Evolutionary conservation across 1,140 invertebrate genomes (phyloP).

Genomic region (Whitmania pigra): DNA sequence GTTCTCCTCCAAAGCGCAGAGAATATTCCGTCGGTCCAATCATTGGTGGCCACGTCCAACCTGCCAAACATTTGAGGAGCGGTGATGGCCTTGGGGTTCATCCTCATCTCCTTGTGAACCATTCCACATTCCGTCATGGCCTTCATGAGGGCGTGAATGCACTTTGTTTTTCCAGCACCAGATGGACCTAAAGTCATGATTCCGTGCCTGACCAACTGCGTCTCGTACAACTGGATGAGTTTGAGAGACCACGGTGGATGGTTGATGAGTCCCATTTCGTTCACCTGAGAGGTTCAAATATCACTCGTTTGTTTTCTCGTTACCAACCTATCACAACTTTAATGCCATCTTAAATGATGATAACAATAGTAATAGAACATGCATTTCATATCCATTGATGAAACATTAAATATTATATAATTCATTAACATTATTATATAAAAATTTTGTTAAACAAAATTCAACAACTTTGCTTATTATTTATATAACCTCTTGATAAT

Average conservation of each 20-base stretch:
- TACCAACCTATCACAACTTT: too few species aligned
- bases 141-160: slow-evolving; percentile 51
- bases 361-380: too few species aligned
- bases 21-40: slow-evolving; percentile 95
- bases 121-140: slow-evolving; percentile 40
- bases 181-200: slow-evolving; percentile 88
- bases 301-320: too few species aligned
- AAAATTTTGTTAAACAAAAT: too few species aligned
- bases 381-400: too few species aligned
- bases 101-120: slow-evolving; percentile 65
- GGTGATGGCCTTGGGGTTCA: slow-evolving; percentile 95
- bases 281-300: slow-evolving; percentile 26
- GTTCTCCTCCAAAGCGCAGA: slow-evolving; percentile 91
- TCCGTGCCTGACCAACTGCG: slow-evolving; percentile 81
- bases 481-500: too few species aligned
- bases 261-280: slow-evolving; percentile 55
- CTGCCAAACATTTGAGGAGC: slow-evolving; percentile 92
- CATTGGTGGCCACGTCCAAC: slow-evolving; percentile 86
- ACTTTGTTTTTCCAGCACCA: slow-evolving; percentile 83
- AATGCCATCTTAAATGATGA: too few species aligned
- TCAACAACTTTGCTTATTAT: too few species aligned
- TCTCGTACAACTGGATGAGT: slow-evolving; percentile 88
- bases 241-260: slow-evolving; percentile 91
- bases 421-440: too few species aligned
- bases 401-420: too few species aligned